phyloP scores from a whole-genome alignment of 2,113 vertebrate species.

The Sinocyclocheilus anshuiensis region DNA sequence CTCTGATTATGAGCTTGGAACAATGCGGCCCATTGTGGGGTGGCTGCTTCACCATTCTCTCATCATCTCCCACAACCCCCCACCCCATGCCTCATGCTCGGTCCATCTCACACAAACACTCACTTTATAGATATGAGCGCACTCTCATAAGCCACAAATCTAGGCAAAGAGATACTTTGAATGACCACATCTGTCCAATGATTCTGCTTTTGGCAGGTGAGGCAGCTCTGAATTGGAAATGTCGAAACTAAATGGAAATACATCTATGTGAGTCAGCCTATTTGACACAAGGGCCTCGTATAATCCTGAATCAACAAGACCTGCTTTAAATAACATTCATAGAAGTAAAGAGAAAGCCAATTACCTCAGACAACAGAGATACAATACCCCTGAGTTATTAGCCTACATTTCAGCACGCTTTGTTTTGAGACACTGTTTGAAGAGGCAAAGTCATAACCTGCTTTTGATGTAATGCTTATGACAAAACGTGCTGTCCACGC shows the following conservation, averaged over 20 bases:
- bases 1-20: slow-evolving; percentile 74
- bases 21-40: slow-evolving; percentile 77
- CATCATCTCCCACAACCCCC: slow-evolving; percentile 52
- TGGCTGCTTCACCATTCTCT: slow-evolving; percentile 56
- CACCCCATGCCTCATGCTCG: slow-evolving; percentile 12
- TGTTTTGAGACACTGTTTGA: neutral
- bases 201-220: slow-evolving; percentile 12
- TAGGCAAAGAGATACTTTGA: slow-evolving; percentile 55
- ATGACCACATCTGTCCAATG: slow-evolving; percentile 25
- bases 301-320: slow-evolving; percentile 37
- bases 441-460: neutral
- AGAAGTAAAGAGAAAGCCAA: slow-evolving; percentile 15
- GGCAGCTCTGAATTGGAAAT: neutral
- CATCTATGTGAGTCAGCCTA: slow-evolving; percentile 32
- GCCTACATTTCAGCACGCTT: slow-evolving; percentile 15
- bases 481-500: neutral
- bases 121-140: slow-evolving; percentile 19
- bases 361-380: neutral
- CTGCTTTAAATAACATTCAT: slow-evolving; percentile 40
- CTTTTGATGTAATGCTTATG: neutral
- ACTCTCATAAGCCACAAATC: slow-evolving; percentile 44
- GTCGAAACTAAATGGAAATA: slow-evolving; percentile 35
- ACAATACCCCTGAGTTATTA: slow-evolving; percentile 7
- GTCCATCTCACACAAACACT: slow-evolving; percentile 36
- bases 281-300: slow-evolving; percentile 20